Conservation (phyloP, 2,113 vertebrate species). For the Oenanthe oenanthe region DNA sequence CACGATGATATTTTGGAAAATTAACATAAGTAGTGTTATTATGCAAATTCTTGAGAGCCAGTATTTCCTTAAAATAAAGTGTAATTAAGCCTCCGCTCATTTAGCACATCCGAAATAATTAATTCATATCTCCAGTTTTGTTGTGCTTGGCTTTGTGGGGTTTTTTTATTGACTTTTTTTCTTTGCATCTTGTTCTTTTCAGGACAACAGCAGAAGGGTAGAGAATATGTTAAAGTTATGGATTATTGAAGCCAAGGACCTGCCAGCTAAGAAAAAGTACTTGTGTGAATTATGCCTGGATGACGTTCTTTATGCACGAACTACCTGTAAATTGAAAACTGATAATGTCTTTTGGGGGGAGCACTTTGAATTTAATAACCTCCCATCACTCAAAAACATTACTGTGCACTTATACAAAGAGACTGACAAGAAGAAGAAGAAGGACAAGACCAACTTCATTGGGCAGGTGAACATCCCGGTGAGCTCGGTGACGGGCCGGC, state of each 20-base stretch:
- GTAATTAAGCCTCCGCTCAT: slow-evolving; percentile 60
- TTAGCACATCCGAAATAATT: slow-evolving; percentile 59
- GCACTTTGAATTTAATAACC: slow-evolving; percentile 98
- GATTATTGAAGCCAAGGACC: slow-evolving; percentile 98
- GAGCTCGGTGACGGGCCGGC: slow-evolving; percentile 86
- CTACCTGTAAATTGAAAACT: slow-evolving; percentile 97
- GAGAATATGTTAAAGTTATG: slow-evolving; percentile 95
- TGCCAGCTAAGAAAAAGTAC: slow-evolving; percentile 97
- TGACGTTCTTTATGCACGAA: slow-evolving; percentile 95
- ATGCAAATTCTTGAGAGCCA: slow-evolving; percentile 66
- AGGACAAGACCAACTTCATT: slow-evolving; percentile 97
- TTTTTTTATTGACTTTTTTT: slow-evolving; percentile 10
- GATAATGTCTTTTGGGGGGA: slow-evolving; percentile 99
- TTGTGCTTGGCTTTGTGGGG: neutral
- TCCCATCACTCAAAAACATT: slow-evolving; percentile 88
- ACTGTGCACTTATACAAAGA: slow-evolving; percentile 96
- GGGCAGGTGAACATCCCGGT: slow-evolving; percentile 91
- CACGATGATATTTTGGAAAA: slow-evolving; percentile 51
- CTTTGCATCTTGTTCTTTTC: neutral
- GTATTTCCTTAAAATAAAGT: slow-evolving; percentile 70
- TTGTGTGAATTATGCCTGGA: slow-evolving; percentile 96
- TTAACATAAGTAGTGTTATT: slow-evolving; percentile 65
- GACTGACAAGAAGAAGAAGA: slow-evolving; percentile 99
- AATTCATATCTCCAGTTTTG: slow-evolving; percentile 14
- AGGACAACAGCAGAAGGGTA: slow-evolving; percentile 97